Evolutionary conservation across 1,140 invertebrate genomes (phyloP), one percentile per base, ranked within the genome.

Genomic region (Popillia japonica): DNA sequence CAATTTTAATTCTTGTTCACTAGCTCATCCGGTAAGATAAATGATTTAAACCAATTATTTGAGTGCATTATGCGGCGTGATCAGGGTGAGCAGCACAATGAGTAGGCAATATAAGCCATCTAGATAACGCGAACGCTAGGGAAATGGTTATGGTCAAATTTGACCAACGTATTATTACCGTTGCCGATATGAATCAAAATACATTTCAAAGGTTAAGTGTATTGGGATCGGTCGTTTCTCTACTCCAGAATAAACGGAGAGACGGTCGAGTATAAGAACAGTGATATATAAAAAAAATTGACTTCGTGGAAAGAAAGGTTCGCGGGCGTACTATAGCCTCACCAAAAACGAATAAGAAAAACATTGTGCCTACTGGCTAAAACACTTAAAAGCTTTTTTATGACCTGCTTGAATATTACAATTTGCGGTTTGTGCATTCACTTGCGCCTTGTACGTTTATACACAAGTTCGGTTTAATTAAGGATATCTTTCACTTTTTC

Each of bases 161-260:
- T 68, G 61, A 68, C 20, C 22, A 68, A 68, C 61, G 22, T 68
- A 68, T 68, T 68, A 68, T 68, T 68, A 68, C 22, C 22, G 61
- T 68, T 68, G 61, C 61, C 61, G 61, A 68, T 68, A 68, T 68
- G 17, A 68, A 68, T 68, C 61, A 68, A 23, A 68, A 68, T 34
- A 48, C n/a, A 68, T 68, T 68, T 68, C 27, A 22, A 68, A 68
- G 20, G 20, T 68, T 68, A 27, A 68, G 27, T 68, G 61, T 34
- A 68, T 27, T 3, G 1, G 20, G 61, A 22, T 68, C 22, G 61
- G 61, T 14, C 61, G 61, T 68, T 34, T 68, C 61, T 68, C 20
- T 68, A 68, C 22, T 10, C 27, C 8, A 34, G 9, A 68, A 27
- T 23, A 14, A 68, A 68, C 22, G 8, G 22, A 68, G n/a, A n/a